Percentiles rank a stretch among this genome's conserved stretches.
Conservation (phyloP, 2,797 vertebrate genomes). For the Staurois parvus region DNA sequence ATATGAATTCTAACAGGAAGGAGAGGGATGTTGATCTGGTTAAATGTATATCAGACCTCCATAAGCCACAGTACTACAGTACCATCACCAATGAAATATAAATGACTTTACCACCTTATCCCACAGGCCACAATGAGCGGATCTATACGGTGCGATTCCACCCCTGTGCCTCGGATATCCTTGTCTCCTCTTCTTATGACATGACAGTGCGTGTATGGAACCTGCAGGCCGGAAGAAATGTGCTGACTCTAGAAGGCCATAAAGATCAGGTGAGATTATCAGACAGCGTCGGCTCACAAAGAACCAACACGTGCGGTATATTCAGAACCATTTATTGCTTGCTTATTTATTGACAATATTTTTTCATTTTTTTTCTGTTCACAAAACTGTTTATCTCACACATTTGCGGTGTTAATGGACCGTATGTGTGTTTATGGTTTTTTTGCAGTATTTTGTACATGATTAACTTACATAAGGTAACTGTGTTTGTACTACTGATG, state of each 20-base stretch:
- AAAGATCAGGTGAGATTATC: constrained; percentile 84
- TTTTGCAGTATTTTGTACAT: neutral
- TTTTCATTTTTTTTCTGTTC: too few relatives aligned
- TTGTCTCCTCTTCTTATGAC: constrained; percentile 95
- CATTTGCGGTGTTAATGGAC: too few relatives aligned
- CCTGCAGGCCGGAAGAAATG: constrained; percentile 74
- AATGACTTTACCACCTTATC: neutral
- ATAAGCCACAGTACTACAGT: too few relatives aligned
- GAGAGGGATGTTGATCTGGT: too few relatives aligned
- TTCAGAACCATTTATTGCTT: too few relatives aligned
- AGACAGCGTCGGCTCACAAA: neutral
- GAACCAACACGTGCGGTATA: too few relatives aligned
- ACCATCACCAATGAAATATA: too few relatives aligned
- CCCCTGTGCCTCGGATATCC: constrained; percentile 82
- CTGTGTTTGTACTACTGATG: too few relatives aligned
- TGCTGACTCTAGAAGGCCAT: constrained; percentile 84
- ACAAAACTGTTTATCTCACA: too few relatives aligned
- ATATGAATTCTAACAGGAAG: too few relatives aligned
- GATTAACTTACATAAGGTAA: neutral
- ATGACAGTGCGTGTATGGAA: constrained; percentile 89
- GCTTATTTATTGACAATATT: too few relatives aligned
- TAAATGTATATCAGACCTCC: too few relatives aligned
- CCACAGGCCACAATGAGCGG: constrained; percentile 91
- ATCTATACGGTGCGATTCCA: constrained; percentile 95
- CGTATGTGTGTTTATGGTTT: neutral